phyloP scores from a whole-genome alignment of 1,140 invertebrate species.

The Berghia stephanieae region DNA sequence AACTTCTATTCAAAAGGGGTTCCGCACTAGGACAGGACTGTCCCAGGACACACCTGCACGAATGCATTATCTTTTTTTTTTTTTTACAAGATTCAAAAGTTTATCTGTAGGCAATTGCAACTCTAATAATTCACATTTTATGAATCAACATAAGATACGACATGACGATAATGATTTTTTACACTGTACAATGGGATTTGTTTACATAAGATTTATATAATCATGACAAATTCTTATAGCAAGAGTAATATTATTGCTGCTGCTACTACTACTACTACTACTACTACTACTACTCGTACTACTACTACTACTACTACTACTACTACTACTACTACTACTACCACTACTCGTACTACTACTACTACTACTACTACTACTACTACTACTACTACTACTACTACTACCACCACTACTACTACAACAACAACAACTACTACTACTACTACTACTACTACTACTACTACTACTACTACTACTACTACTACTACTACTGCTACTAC shows the following conservation, averaged over 20 bases:
- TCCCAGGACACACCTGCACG: no score
- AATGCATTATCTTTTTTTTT: no score
- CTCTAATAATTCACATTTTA: no score
- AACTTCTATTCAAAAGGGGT: no score
- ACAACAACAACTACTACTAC: constrained; percentile 11
- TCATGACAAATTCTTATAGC: no score
- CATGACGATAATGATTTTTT: not conserved
- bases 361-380: constrained; percentile 13
- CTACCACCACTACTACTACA: constrained; percentile 17
- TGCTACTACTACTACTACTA: not conserved
- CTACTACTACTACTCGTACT: not conserved
- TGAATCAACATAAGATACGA: not conserved
- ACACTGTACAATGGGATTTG: no score
- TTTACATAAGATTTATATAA: no score
- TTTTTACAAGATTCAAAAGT: not conserved
- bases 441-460: constrained; percentile 22
- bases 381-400: constrained; percentile 14
- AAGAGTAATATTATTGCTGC: no score
- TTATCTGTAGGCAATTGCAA: not conserved
- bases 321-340: constrained; percentile 22
- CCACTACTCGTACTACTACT: constrained; percentile 16
- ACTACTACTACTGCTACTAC: constrained; percentile 1
- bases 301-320: constrained; percentile 20
- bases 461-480: constrained; percentile 19
- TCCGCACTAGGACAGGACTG: no score